Evolutionary conservation across 2,113 vertebrate genomes (phyloP).

Genomic region (Lasiurus cinereus): DNA sequence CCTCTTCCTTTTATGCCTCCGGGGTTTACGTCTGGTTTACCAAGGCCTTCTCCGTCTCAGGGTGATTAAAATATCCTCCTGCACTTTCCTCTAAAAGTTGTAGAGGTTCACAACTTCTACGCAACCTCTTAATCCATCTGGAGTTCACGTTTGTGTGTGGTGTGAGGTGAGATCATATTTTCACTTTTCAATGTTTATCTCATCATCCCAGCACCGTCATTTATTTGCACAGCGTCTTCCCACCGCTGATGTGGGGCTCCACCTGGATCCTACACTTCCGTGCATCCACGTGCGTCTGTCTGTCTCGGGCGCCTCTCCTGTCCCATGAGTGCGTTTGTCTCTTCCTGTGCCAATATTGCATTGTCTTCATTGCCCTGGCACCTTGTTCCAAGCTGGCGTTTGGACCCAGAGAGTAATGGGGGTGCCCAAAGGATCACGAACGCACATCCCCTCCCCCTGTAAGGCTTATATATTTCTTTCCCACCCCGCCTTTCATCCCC

Average conservation of each 20-base stretch:
- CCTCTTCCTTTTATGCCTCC: neutral
- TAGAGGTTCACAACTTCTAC: neutral
- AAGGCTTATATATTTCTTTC: neutral
- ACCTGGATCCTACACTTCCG: neutral
- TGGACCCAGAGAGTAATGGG: conserved; percentile 4
- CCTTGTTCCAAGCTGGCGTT: neutral
- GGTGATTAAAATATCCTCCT: neutral
- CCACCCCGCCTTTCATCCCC: neutral
- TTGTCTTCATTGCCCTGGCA: neutral
- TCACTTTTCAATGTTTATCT: neutral
- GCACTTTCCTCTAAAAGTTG: neutral
- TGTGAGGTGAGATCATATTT: neutral
- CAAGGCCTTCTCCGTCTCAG: neutral
- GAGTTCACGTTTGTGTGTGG: neutral
- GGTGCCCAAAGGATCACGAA: neutral
- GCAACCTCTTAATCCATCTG: neutral
- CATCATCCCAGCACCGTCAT: neutral
- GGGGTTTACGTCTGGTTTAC: neutral
- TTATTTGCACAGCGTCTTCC: neutral
- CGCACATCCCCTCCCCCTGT: too few species aligned
- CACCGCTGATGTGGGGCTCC: neutral
- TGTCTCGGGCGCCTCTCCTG: neutral
- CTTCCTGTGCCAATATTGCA: neutral
- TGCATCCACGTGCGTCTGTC: neutral
- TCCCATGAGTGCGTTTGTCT: neutral